These are phyloP conservation scores for Drosophila orena DNA, from an alignment of 1,140 invertebrate genomes.

Conservation along the genomic window DNA sequence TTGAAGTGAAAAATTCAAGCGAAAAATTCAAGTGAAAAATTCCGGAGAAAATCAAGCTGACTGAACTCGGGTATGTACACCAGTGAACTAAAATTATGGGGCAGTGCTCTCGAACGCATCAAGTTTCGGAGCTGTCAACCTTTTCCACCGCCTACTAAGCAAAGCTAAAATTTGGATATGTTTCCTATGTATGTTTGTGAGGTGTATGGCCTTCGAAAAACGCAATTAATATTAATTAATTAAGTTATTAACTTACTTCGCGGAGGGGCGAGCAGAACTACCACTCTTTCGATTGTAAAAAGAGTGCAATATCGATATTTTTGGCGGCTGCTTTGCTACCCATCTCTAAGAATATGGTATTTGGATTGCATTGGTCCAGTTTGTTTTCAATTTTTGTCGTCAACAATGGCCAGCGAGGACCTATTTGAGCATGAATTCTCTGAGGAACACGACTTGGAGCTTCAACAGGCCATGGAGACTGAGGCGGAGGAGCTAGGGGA, in stretches of 20 bases:
- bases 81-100: constrained; percentile 14
- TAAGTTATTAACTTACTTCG: no score
- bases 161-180: no score
- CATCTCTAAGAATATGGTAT: constrained; percentile 11
- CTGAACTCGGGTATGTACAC: constrained; percentile 59
- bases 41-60: no score
- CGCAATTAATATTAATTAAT: no score
- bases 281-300: background rate
- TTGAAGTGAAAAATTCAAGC: no score
- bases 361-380: background rate
- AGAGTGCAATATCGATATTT: constrained; percentile 27
- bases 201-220: no score
- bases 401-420: constrained; percentile 68
- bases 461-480: constrained; percentile 25
- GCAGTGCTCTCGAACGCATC: background rate
- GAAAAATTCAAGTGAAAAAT: no score
- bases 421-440: constrained; percentile 58
- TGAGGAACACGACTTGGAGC: constrained; percentile 48
- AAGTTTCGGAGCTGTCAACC: background rate
- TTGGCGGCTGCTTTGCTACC: background rate
- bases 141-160: no score
- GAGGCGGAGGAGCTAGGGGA: constrained; percentile 4
- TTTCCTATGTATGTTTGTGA: no score
- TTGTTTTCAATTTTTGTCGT: constrained; percentile 8
- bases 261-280: no score